Evolutionary conservation across 2,797 vertebrate species (phyloP).

Genomic region (Pseudopleuronectes americanus): DNA sequence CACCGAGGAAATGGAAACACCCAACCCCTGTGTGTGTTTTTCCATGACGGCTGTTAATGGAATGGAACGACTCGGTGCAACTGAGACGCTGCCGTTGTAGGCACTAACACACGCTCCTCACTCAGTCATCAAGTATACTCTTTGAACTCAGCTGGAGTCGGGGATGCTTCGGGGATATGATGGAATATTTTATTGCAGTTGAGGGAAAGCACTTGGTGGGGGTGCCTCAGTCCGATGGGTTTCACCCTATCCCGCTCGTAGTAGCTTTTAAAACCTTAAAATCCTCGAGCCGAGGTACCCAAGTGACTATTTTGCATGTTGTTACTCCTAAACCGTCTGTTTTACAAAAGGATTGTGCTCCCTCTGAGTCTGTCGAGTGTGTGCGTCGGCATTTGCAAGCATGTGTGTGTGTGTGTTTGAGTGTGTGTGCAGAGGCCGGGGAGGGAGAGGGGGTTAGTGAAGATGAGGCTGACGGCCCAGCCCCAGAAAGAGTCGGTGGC

Average conservation of each 20-base stretch:
- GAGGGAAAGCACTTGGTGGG: conserved; percentile 59
- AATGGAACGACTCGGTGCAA: conserved; percentile 50
- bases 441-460: background rate
- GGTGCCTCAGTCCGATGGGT: conserved; percentile 48
- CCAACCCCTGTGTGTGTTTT: conserved; percentile 51
- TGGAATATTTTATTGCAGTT: conserved; percentile 80
- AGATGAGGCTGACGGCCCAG: conserved; percentile 29
- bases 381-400: background rate
- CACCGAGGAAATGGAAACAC: conserved; percentile 57
- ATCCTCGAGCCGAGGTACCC: conserved; percentile 53
- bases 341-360: conserved; percentile 54
- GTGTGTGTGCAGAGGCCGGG: background rate
- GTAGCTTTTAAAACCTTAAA: conserved; percentile 66
- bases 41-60: conserved; percentile 66
- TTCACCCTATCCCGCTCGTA: conserved; percentile 53
- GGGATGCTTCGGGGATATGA: conserved; percentile 78
- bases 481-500: conserved; percentile 42
- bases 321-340: conserved; percentile 60
- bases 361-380: conserved; percentile 30
- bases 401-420: background rate
- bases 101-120: conserved; percentile 64
- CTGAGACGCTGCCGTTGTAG: conserved; percentile 50
- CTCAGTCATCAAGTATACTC: conserved; percentile 74
- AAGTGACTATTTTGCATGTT: conserved; percentile 72
- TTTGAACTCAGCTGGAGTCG: conserved; percentile 83